phyloP scores from a whole-genome alignment of 2,888 invertebrate genomes.

The Digitonthophagus gazella region DNA sequence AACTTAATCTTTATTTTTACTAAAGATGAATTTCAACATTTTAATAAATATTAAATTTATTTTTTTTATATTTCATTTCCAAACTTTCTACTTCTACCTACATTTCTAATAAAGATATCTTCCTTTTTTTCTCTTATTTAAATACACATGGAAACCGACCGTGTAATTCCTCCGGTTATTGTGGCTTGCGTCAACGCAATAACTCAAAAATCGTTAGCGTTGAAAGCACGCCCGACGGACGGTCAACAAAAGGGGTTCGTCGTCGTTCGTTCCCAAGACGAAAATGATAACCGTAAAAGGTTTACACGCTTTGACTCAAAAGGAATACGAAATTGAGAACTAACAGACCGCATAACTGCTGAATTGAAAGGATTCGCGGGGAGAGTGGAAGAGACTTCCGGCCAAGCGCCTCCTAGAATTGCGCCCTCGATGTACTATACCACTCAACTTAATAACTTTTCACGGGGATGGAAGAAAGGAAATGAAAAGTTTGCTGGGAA shows the following conservation, averaged over 20 bases:
- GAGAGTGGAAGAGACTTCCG: not conserved
- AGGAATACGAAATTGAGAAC: constrained; percentile 40
- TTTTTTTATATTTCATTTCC: too few species aligned
- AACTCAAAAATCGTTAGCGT: too few species aligned
- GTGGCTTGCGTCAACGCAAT: too few species aligned
- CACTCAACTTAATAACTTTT: not conserved
- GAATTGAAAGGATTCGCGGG: constrained; percentile 31
- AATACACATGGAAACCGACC: too few species aligned
- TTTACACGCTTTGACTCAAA: constrained; percentile 41
- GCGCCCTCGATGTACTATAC: not conserved
- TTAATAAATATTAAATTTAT: too few species aligned
- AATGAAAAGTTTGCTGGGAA: not conserved
- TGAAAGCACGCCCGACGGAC: not conserved
- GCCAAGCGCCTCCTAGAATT: not conserved
- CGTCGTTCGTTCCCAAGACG: constrained; percentile 28
- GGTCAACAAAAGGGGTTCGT: not conserved
- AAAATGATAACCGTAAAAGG: constrained; percentile 41
- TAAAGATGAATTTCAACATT: too few species aligned
- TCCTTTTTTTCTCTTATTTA: too few species aligned
- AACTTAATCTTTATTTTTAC: too few species aligned
- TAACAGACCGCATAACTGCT: constrained; percentile 38
- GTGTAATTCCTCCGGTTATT: too few species aligned
- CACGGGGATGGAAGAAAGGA: not conserved
- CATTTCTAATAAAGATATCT: too few species aligned
- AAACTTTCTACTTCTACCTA: too few species aligned